Evolutionary conservation across 2,113 vertebrate species (phyloP).

Genomic region (Sigmodon hispidus): DNA sequence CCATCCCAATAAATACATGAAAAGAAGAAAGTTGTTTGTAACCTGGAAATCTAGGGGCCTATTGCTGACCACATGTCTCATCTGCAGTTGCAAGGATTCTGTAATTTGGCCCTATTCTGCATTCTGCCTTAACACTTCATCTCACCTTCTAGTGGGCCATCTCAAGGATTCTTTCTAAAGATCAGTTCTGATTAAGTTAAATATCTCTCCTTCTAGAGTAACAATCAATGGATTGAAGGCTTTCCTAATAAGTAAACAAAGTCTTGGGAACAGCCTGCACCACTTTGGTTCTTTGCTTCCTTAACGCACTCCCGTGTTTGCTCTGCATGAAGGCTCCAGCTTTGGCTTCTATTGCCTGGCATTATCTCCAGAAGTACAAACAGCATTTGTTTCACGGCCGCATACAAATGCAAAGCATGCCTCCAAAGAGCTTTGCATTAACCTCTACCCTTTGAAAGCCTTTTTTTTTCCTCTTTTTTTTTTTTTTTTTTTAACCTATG

Average conservation of each 20-base stretch:
- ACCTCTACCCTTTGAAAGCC: background rate
- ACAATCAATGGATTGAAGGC: background rate
- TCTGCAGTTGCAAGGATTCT: background rate
- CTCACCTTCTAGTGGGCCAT: background rate
- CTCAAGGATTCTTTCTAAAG: background rate
- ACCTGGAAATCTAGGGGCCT: background rate
- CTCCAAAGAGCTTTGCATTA: background rate
- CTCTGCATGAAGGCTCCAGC: rapidly evolving
- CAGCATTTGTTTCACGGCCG: background rate
- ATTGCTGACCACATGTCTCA: background rate
- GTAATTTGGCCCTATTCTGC: background rate
- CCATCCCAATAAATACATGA: too few relatives aligned
- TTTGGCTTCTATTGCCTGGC: background rate
- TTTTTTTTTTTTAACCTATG: background rate
- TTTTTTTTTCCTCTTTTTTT: background rate
- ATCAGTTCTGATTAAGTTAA: slow-evolving; percentile 9
- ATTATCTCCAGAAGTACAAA: background rate
- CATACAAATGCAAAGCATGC: background rate
- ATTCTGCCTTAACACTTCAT: background rate
- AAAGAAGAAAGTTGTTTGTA: background rate
- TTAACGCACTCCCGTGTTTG: background rate
- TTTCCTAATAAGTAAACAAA: background rate
- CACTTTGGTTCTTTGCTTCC: background rate
- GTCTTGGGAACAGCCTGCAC: background rate
- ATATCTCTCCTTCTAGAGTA: background rate